Evolutionary conservation across 2,113 vertebrate genomes (phyloP).

Genomic region (Limanda limanda): DNA sequence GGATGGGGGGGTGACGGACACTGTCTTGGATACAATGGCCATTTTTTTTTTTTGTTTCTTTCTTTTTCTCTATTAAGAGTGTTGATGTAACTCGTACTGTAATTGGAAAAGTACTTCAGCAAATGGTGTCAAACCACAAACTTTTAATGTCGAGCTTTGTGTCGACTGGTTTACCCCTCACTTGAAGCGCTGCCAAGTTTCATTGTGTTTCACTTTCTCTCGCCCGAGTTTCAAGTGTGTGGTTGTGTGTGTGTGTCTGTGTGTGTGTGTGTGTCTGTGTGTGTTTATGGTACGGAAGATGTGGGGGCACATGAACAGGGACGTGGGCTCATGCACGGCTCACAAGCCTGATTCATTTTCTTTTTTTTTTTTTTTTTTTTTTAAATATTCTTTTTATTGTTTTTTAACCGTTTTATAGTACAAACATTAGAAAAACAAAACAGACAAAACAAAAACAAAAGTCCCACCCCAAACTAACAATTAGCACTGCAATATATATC

Average conservation of each 20-base stretch:
- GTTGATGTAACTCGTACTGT: slow-evolving; percentile 18
- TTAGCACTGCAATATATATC: too few relatives aligned
- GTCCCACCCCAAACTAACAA: too few relatives aligned
- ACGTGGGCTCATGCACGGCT: neutral
- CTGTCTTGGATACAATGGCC: slow-evolving; percentile 29
- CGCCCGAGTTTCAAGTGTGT: slow-evolving; percentile 16
- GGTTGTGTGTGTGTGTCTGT: slow-evolving; percentile 14
- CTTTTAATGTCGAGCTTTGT: slow-evolving; percentile 43
- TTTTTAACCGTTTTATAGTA: too few relatives aligned
- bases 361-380: too few relatives aligned
- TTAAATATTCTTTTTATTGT: too few relatives aligned
- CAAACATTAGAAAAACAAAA: too few relatives aligned
- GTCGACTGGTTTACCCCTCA: slow-evolving; percentile 7
- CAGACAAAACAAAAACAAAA: too few relatives aligned
- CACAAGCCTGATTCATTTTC: slow-evolving; percentile 7
- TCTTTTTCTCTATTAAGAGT: neutral
- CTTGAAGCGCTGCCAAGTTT: slow-evolving; percentile 41
- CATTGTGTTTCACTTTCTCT: slow-evolving; percentile 46
- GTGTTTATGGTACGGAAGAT: slow-evolving; percentile 14
- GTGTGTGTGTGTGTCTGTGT: slow-evolving; percentile 6
- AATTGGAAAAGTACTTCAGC: slow-evolving; percentile 25
- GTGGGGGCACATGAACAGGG: neutral
- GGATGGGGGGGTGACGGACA: slow-evolving; percentile 26
- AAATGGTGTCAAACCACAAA: slow-evolving; percentile 48
- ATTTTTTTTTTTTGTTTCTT: slow-evolving; percentile 4